phyloP scores from a whole-genome alignment of 2,797 vertebrate genomes.

The Otus scops region DNA sequence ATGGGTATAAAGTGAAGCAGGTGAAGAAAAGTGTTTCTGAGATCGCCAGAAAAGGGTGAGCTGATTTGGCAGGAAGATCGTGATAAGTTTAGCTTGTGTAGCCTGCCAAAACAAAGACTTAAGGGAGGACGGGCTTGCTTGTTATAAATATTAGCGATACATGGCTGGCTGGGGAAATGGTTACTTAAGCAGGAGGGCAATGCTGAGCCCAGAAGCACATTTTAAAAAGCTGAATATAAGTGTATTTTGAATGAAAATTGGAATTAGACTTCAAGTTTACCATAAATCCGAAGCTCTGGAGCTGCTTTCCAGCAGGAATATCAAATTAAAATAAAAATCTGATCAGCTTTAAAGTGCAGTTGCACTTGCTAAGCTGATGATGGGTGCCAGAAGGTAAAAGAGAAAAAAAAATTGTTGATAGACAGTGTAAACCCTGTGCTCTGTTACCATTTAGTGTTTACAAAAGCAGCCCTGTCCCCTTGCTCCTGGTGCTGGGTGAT shows the following conservation, averaged over 20 bases:
- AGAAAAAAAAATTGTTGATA: neutral
- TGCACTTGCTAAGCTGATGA: neutral
- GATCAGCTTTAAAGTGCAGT: neutral
- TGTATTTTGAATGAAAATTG: neutral
- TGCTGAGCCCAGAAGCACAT: neutral
- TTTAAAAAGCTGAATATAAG: neutral
- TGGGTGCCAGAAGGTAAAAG: neutral
- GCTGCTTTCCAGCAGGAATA: neutral
- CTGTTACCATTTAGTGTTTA: neutral
- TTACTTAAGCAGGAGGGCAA: neutral
- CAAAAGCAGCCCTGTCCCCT: neutral
- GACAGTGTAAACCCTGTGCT: neutral
- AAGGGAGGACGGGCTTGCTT: neutral
- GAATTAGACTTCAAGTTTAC: neutral
- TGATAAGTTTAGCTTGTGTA: neutral
- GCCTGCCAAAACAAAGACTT: neutral
- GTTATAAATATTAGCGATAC: neutral
- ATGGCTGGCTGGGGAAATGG: neutral
- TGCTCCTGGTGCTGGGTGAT: neutral
- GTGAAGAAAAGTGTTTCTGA: neutral
- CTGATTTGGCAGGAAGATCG: neutral
- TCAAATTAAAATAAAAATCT: neutral
- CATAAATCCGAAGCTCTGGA: neutral
- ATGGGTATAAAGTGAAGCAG: neutral
- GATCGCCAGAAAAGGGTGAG: neutral